Evolutionary conservation across 1,140 invertebrate genomes (phyloP), one percentile per base, ranked within the genome.

Genomic region (Drosophila kanapiae): DNA sequence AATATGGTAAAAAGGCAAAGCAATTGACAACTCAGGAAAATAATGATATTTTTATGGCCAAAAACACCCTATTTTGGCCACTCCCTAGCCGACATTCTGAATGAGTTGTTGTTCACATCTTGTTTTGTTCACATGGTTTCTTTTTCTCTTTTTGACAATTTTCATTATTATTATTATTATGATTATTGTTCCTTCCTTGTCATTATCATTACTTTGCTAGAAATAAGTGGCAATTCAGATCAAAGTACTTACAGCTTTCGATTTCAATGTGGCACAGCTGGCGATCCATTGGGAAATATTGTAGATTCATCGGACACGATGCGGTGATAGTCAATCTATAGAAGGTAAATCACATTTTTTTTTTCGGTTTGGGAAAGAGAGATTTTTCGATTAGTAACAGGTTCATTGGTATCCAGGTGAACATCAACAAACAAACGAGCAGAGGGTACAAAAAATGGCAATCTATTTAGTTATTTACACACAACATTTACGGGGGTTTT

Each of bases 261-360:
- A 99, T 98, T 95, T 99, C 98, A 91, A 99, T 98, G 93, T 98
- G 97, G 94, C 98, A 99, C 77, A 98, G 94, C 94, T 99, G 98
- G 92, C 98, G 96, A 93, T 99, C 98, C 97, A 99, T 98, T 7
- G 98, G 98, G 94, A 99, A 99, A 94, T 98, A 98, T 93, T 98
- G 97, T 70, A 99, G 95, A 94, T 99, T 98, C 98, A 99, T 99
- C 31, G 98, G 98, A 95, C 98, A 99, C 83, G 98, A 98, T 80
- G 98, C 98, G 67, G 98, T 99, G 91, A 99, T 98, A 80, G 98
- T 99, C 94, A 99, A 95, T 94, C 98, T 98, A 62, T 35, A 59
- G 42, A 59, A 23, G 29, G 68, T 54, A 62, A 33, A 61, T 60
- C 40, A 18, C 16, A 29, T 67, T 62, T 67, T 60, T 70, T 56